A percentile compares a stretch with the other conserved stretches of the same genome.
Evolutionary conservation across 2,888 invertebrate genomes (phyloP).

Genomic region (Luperina testacea): DNA sequence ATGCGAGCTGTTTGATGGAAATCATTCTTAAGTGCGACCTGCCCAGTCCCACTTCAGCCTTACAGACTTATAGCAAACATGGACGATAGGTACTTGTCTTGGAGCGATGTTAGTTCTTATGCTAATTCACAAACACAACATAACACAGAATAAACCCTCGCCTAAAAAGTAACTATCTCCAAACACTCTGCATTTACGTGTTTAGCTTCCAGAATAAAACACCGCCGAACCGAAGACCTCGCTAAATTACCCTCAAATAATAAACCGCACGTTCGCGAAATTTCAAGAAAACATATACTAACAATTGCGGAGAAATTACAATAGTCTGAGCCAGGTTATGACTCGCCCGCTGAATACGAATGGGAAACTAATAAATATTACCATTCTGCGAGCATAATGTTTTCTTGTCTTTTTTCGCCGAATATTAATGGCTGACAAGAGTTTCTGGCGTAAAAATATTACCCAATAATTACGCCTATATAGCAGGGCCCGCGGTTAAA

Average conservation of each 20-base stretch:
- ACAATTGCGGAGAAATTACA: conserved; percentile 63
- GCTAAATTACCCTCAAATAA: conserved; percentile 30
- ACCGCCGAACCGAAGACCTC: conserved; percentile 15
- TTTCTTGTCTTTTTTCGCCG: conserved; percentile 19
- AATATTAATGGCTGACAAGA: conserved; percentile 34
- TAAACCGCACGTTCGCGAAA: conserved; percentile 40
- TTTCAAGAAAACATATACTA: conserved; percentile 54
- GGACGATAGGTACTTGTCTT: too few species aligned
- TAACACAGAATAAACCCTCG: neutral
- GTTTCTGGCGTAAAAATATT: neutral
- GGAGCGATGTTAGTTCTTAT: neutral
- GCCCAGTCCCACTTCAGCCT: too few species aligned
- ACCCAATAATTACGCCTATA: too few species aligned
- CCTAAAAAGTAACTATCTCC: conserved; percentile 6
- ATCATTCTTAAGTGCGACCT: too few species aligned
- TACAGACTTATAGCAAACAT: too few species aligned
- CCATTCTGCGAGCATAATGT: conserved; percentile 40
- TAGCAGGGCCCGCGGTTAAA: too few species aligned
- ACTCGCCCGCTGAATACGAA: conserved; percentile 53
- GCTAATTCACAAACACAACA: conserved; percentile 1
- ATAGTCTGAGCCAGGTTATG: conserved; percentile 58
- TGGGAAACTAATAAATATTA: conserved; percentile 57
- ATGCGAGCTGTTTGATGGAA: too few species aligned
- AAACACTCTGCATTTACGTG: conserved; percentile 29
- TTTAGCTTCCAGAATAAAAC: conserved; percentile 18